phyloP scores from a whole-genome alignment of 1,140 invertebrate genomes.

The Anadara kagoshimensis region DNA sequence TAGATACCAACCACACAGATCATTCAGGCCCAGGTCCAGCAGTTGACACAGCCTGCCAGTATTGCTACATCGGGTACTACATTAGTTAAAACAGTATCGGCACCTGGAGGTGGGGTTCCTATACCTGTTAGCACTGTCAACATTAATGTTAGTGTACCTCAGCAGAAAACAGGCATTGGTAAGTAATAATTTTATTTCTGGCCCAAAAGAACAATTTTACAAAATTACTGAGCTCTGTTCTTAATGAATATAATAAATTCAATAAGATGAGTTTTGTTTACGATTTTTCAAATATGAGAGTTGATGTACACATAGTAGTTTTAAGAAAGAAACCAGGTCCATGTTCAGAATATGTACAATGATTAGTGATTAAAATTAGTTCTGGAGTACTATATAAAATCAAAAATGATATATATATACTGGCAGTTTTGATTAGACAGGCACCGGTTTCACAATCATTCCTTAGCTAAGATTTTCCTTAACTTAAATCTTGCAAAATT shows the following conservation, averaged over 20 bases:
- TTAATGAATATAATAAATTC: background rate
- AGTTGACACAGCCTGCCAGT: slow-evolving; percentile 46
- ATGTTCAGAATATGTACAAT: background rate
- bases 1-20: slow-evolving; percentile 57
- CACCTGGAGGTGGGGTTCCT: slow-evolving; percentile 49
- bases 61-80: slow-evolving; percentile 44
- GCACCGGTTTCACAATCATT: too few relatives aligned
- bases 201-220: too few relatives aligned
- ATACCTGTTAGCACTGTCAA: slow-evolving; percentile 49
- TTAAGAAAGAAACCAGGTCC: background rate
- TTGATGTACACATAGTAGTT: background rate
- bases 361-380: background rate
- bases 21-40: slow-evolving; percentile 61
- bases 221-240: too few relatives aligned
- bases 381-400: background rate
- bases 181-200: slow-evolving; percentile 15
- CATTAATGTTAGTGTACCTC: slow-evolving; percentile 61
- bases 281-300: background rate
- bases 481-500: too few relatives aligned
- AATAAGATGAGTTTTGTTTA: background rate
- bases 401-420: background rate
- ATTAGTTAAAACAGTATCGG: slow-evolving; percentile 63
- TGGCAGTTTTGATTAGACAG: background rate
- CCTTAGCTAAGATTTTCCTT: too few relatives aligned
- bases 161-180: slow-evolving; percentile 58